Evolutionary conservation across 1,140 invertebrate species (phyloP).

Genomic region (Drosophila kurseongensis): DNA sequence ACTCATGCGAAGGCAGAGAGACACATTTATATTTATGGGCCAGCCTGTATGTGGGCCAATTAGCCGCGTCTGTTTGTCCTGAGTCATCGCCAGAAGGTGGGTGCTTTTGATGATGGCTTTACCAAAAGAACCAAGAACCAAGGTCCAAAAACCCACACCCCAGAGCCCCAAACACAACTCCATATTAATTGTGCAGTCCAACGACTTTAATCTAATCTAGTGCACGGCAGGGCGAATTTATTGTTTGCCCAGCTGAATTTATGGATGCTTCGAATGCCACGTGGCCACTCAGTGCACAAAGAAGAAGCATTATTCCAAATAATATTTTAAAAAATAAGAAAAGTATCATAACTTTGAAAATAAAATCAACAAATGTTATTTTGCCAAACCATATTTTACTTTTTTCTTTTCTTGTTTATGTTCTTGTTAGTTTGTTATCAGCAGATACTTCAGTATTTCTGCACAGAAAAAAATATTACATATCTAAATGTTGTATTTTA

Average conservation of each 20-base stretch:
- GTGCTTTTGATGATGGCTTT: background rate
- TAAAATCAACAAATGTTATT: no score
- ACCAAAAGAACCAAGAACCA: no score
- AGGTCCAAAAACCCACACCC: background rate
- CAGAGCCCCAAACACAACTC: background rate
- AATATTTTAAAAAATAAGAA: no score
- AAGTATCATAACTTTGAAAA: no score
- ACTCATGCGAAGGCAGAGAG: conserved; percentile 30
- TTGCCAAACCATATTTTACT: no score
- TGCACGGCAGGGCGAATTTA: conserved; percentile 17
- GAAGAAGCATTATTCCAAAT: background rate
- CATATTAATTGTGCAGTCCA: conserved; percentile 10
- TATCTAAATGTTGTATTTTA: no score
- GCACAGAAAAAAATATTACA: conserved; percentile 2
- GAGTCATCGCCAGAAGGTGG: conserved; percentile 19
- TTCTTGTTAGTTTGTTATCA: conserved; percentile 40
- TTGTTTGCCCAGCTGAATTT: conserved; percentile 53
- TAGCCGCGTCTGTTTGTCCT: conserved; percentile 34
- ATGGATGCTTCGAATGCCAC: conserved; percentile 45
- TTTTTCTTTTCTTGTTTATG: no score
- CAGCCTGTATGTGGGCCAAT: conserved; percentile 20
- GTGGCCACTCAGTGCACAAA: conserved; percentile 3
- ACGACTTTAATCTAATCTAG: conserved; percentile 61
- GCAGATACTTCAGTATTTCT: conserved; percentile 12
- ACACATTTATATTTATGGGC: conserved; percentile 23